Evolutionary conservation across 2,113 vertebrate genomes (phyloP), one percentile per base, ranked within the genome.

Genomic region (Hepsetus odoe): DNA sequence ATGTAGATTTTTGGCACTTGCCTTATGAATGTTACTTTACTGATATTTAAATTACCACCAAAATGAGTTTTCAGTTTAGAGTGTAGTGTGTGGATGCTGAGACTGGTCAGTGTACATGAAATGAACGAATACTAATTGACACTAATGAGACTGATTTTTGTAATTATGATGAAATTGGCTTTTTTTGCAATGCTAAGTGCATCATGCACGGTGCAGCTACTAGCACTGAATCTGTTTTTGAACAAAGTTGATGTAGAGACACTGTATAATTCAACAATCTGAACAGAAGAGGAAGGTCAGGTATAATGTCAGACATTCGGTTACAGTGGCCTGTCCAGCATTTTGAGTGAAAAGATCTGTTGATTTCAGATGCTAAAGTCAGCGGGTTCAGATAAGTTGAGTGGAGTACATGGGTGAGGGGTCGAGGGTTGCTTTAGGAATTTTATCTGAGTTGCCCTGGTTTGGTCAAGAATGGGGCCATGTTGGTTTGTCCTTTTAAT

Each of bases 141-240:
- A 53, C 68, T 62, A 66, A 72, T n/a, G n/a, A 74, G 38, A 35
- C 1, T 3, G 14, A 11, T 35, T 26, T 30, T 58, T 62, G n/a
- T n/a, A n/a, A n/a, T n/a, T n/a, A n/a, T n/a, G n/a, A n/a, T n/a
- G n/a, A n/a, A n/a, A n/a, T n/a, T n/a, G n/a, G n/a, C n/a, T n/a
- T 10, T 14, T 56, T 42, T 18, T 69, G 28, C n/a, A 42, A 62
- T 51, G 56, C 5, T 35, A 20, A 30, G 14, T 66, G 44, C 53
- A 1, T 9, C 16, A 70, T 32, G 28, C 16, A 44, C 26, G 5
- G 22, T 28, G 49, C 11, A 24, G n/a, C 16, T 49, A 24, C 11
- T 32, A n/a, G 12, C 28, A 30, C 64, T 40, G 62, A 59, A 64
- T 62, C 55, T 53, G 35, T 49, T 53, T 74, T 62, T 81, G 28